Conservation (phyloP, 35 echinoderm and acorn worm species). For the Hemicentrotus pulcherrimus region DNA sequence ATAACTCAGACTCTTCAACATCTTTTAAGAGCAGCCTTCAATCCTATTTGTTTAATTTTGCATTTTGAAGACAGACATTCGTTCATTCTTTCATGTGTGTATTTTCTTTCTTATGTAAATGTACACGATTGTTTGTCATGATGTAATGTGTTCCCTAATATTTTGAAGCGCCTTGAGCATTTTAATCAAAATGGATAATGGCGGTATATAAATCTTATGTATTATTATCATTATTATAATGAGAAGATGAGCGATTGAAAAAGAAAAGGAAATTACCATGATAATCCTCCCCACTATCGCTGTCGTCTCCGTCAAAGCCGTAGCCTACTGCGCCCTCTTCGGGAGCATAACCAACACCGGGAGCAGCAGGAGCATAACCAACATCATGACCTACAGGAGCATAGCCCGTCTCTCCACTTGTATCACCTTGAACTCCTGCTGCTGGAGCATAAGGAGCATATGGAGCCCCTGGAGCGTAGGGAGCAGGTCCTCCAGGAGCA, state of each 20-base stretch:
- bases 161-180: too few species aligned
- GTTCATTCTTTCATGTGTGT: too few species aligned
- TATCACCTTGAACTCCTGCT: neutral
- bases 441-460: neutral
- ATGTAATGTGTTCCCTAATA: too few species aligned
- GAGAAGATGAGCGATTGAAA: neutral
- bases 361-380: neutral
- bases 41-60: too few species aligned
- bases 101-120: too few species aligned
- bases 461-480: neutral
- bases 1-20: too few species aligned
- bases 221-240: too few species aligned
- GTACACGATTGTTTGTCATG: too few species aligned
- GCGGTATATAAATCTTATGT: too few species aligned
- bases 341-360: neutral
- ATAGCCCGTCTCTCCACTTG: neutral
- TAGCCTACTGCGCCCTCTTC: neutral
- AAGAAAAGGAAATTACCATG: neutral
- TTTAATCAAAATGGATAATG: too few species aligned
- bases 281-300: neutral
- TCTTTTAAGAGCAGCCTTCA: too few species aligned
- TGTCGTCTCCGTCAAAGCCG: constrained; percentile 1
- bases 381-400: neutral
- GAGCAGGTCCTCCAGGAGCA: neutral
- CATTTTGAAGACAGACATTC: too few species aligned